A percentile compares a stretch with the other conserved stretches of the same genome.
Conservation (phyloP, 1,140 invertebrate genomes). For the Olivierus martensii region DNA sequence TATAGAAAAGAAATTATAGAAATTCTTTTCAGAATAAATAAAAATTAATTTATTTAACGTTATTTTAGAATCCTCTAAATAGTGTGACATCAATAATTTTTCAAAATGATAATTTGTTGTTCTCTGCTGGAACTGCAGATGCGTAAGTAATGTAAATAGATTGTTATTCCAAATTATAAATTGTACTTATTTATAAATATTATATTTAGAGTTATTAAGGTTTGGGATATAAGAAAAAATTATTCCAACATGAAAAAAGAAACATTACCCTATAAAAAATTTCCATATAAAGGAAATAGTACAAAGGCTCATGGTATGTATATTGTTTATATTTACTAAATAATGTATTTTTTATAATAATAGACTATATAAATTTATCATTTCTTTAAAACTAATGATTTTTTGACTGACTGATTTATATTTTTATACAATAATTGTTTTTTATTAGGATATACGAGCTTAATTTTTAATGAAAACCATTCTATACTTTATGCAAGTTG, state of each 20-base stretch:
- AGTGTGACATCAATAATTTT: slow-evolving; percentile 67
- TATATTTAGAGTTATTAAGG: slow-evolving; percentile 42
- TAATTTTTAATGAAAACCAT: slow-evolving; percentile 51
- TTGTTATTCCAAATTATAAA: slow-evolving; percentile 2
- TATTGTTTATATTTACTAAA: too few relatives aligned
- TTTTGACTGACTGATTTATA: too few relatives aligned
- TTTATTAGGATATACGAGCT: slow-evolving; percentile 48
- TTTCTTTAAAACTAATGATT: too few relatives aligned
- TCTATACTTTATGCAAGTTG: slow-evolving; percentile 67
- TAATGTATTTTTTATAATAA: too few relatives aligned
- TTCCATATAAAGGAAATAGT: slow-evolving; percentile 53
- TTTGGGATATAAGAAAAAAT: slow-evolving; percentile 73
- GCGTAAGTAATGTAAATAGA: slow-evolving; percentile 36
- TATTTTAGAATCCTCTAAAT: slow-evolving; percentile 9
- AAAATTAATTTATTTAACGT: too few relatives aligned
- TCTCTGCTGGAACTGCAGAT: slow-evolving; percentile 68
- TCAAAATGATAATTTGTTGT: slow-evolving; percentile 54
- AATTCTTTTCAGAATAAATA: too few relatives aligned
- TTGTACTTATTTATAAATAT: slow-evolving; percentile 29
- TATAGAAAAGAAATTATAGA: too few relatives aligned
- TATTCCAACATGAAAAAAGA: slow-evolving; percentile 48
- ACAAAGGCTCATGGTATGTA: slow-evolving; percentile 37
- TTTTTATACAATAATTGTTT: too few relatives aligned
- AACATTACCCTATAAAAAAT: slow-evolving; percentile 50
- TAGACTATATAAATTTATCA: too few relatives aligned